Evolutionary conservation across 2,888 invertebrate genomes (phyloP).

Genomic region (Dynastes maya): DNA sequence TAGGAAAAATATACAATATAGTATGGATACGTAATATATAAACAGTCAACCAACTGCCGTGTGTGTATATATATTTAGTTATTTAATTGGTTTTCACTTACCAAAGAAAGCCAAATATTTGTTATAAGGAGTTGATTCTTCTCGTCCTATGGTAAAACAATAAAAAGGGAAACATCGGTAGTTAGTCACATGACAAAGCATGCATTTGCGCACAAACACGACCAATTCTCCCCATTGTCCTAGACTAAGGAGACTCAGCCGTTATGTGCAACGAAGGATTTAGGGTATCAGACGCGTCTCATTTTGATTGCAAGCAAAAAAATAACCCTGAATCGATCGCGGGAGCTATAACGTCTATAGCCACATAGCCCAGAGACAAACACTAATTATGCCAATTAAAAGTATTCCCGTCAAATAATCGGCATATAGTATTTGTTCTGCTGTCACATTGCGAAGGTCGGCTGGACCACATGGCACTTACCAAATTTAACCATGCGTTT

Average conservation of each 20-base stretch:
- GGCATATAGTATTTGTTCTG: conserved; percentile 65
- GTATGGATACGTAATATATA: conserved; percentile 37
- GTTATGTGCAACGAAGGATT: conserved; percentile 55
- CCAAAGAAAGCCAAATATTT: conserved; percentile 96
- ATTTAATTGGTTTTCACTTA: conserved; percentile 79
- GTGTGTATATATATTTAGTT: conserved; percentile 69
- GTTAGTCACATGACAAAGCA: conserved; percentile 71
- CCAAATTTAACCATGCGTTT: conserved; percentile 98
- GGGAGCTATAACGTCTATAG: conserved; percentile 67
- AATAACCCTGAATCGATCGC: conserved; percentile 52
- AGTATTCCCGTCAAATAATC: conserved; percentile 29
- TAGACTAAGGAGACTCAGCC: conserved; percentile 54
- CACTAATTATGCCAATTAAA: conserved; percentile 60
- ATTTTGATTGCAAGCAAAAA: not conserved
- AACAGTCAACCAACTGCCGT: conserved; percentile 69
- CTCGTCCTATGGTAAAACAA: conserved; percentile 90
- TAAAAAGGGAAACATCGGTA: conserved; percentile 79
- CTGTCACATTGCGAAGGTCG: conserved; percentile 68
- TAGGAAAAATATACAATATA: conserved; percentile 50
- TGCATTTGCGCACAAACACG: conserved; percentile 64
- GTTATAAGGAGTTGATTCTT: conserved; percentile 96
- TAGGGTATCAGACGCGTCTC: conserved; percentile 25
- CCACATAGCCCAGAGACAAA: conserved; percentile 69
- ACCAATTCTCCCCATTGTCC: conserved; percentile 31
- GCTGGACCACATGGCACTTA: conserved; percentile 80